Evolutionary conservation across 2,113 vertebrate genomes (phyloP).

Genomic region (Petroica traversi): DNA sequence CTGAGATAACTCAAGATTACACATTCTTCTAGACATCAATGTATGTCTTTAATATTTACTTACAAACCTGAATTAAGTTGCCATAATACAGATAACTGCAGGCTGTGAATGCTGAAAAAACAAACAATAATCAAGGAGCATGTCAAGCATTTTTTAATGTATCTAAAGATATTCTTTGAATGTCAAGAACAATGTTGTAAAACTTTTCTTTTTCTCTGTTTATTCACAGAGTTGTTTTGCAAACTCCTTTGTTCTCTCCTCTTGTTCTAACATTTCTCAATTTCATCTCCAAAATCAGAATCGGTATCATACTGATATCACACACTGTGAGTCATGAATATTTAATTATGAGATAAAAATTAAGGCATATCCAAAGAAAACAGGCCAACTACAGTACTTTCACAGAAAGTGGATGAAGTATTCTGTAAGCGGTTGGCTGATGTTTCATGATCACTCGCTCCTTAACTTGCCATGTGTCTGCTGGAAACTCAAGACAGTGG

Average conservation of each 20-base stretch:
- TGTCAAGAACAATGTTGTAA: neutral
- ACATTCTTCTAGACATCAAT: neutral
- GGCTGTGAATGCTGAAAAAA: neutral
- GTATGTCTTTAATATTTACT: neutral
- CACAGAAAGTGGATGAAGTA: neutral
- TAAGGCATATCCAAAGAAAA: neutral
- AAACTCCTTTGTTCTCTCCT: neutral
- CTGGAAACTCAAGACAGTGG: neutral
- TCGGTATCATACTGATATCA: neutral
- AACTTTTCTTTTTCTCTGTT: neutral
- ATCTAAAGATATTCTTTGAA: neutral
- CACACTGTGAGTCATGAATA: neutral
- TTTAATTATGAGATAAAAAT: neutral
- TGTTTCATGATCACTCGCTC: neutral
- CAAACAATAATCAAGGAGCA: neutral
- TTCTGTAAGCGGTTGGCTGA: neutral
- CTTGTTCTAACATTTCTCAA: neutral
- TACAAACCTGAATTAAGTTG: neutral
- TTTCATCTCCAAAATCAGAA: neutral
- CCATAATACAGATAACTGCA: neutral
- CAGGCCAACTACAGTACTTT: neutral
- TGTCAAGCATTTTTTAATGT: neutral
- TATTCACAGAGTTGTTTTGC: neutral
- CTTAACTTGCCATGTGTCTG: neutral
- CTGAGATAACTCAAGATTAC: neutral